A percentile compares a stretch with the other conserved stretches of the same genome.
Conservation (phyloP, 2,888 invertebrate genomes). For the Phyto melanocephala region DNA sequence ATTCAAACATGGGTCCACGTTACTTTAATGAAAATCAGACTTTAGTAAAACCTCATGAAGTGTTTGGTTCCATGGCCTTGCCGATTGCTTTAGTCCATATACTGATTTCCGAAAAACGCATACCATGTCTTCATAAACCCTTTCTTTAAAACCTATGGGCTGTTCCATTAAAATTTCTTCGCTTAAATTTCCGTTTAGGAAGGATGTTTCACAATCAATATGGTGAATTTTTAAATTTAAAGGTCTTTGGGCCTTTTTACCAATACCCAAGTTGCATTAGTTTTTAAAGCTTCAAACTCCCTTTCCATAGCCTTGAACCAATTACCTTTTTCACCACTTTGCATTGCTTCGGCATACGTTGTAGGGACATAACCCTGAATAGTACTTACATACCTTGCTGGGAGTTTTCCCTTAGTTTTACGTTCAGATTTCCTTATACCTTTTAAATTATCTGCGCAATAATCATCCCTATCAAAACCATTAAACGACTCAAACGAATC, state of each 20-base stretch:
- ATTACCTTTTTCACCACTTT: background rate
- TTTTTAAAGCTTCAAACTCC: background rate
- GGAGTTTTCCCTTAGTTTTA: constrained; percentile 8
- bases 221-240: constrained; percentile 48
- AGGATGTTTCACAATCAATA: constrained; percentile 57
- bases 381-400: constrained; percentile 6
- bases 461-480: no score
- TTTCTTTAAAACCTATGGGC: constrained; percentile 56
- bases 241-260: constrained; percentile 23
- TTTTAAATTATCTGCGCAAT: background rate
- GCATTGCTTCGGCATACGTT: constrained; percentile 2
- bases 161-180: constrained; percentile 64
- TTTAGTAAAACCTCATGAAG: background rate
- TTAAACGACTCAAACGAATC: background rate
- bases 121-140: background rate
- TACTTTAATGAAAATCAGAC: constrained; percentile 6
- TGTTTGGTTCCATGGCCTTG: constrained; percentile 27
- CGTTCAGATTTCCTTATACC: background rate
- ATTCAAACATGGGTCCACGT: constrained; percentile 1
- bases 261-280: background rate
- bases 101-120: constrained; percentile 17
- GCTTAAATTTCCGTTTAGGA: constrained; percentile 48
- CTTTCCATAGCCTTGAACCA: background rate
- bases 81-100: constrained; percentile 46
- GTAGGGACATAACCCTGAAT: background rate